Evolutionary conservation across 2,888 invertebrate species (phyloP), one percentile per base, ranked within the genome.

Genomic region (Ligdia adustata): DNA sequence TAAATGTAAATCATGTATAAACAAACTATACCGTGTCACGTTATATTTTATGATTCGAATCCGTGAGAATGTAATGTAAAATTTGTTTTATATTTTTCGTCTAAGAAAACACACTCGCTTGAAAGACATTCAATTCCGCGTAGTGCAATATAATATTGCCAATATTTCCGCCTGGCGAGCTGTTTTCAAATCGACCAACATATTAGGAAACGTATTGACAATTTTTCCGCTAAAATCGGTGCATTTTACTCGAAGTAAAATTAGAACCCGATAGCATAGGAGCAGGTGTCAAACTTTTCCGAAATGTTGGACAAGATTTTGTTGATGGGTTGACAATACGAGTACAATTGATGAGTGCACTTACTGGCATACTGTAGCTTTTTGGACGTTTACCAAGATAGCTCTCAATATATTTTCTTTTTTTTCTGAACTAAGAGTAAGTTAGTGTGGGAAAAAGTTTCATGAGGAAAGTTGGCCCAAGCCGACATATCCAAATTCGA

Each of bases 381-480:
- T 18, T 43, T 29, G 35, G 43, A 26, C 16, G 9, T 6, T 13
- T 13, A 24, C 37, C 24, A 32, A 31, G 16, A 22, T 31, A 15
- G 3, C 11, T 29, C 9, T 13, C 1, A n/a, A 22, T 33, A n/a
- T 20, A 7, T 14, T 33, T 20, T 20, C 20, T 12, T 12, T 33
- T 12, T 1, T 20, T 20, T 20, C 3, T 4, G 6, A 2, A 7
- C 20, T 6, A 4, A 6, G n/a, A n/a, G n/a, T n/a, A n/a, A n/a
- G n/a, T n/a, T n/a, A 20, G 24, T 4, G 22, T 9, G 15, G 5
- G 5, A 42, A 32, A 39, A 32, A 37, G 47, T 35, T 14, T 14
- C 35, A 37, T 41, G 32, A 37, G 33, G n/a, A 38, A 42, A 48
- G 37, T 42, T 42, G n/a, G n/a, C n/a, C n/a, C n/a, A n/a, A 16